Conservation (phyloP, 1,140 invertebrate genomes). For the Teleopsis dalmanni region DNA sequence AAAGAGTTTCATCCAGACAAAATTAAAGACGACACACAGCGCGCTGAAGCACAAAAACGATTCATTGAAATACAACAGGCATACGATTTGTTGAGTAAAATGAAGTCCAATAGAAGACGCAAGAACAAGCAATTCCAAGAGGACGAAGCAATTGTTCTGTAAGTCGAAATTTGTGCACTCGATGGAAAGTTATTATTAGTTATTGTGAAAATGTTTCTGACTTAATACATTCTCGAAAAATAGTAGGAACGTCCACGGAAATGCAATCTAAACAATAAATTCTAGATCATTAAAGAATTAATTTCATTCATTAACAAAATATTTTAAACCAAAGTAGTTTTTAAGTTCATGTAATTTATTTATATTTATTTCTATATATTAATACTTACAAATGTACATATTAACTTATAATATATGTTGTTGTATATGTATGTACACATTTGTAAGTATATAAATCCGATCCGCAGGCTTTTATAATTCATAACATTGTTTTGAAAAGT, state of each 20-base stretch:
- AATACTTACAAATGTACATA: no score
- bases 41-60: slow-evolving; percentile 64
- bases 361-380: no score
- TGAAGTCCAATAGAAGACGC: slow-evolving; percentile 63
- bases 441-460: no score
- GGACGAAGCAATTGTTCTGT: slow-evolving; percentile 28
- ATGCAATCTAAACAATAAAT: neutral
- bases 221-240: neutral
- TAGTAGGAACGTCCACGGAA: neutral
- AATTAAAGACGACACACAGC: slow-evolving; percentile 61
- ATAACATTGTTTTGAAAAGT: no score
- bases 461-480: no score
- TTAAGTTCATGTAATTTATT: no score
- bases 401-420: no score
- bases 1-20: slow-evolving; percentile 91
- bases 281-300: neutral
- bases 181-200: neutral
- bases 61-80: slow-evolving; percentile 93
- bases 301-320: no score
- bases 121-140: slow-evolving; percentile 58
- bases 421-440: no score
- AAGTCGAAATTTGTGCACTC: neutral
- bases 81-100: slow-evolving; percentile 80
- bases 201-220: neutral
- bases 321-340: no score